A percentile compares a stretch with the other conserved stretches of the same genome.
Evolutionary conservation across 2,888 invertebrate genomes (phyloP).

Genomic region (Oxyteleia sp.): DNA sequence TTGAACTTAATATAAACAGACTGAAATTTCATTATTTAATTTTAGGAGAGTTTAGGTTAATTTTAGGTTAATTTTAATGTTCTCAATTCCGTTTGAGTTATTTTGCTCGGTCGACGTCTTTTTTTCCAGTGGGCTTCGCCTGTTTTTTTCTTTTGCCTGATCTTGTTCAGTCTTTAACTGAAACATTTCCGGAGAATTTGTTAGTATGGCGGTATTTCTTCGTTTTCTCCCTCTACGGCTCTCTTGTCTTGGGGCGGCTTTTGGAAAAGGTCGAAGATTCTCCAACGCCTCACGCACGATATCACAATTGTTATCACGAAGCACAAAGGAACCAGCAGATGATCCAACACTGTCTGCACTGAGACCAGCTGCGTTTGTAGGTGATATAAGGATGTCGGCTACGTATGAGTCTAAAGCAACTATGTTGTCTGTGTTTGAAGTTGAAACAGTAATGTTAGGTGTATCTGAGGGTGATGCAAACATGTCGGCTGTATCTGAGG

Average conservation of each 20-base stretch:
- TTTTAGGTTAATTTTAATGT: neutral
- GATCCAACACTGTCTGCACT: too few species aligned
- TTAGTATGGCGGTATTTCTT: conserved; percentile 3
- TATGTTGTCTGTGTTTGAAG: too few species aligned
- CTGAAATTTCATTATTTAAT: conserved; percentile 1
- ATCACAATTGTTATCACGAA: conserved; percentile 11
- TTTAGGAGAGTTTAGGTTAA: conserved; percentile 3
- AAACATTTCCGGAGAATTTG: conserved; percentile 5
- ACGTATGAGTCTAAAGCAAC: too few species aligned
- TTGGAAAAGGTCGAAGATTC: conserved; percentile 12
- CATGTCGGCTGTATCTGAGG: conserved; percentile 1
- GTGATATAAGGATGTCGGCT: too few species aligned
- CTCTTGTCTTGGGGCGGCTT: conserved; percentile 18
- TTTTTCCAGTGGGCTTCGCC: neutral
- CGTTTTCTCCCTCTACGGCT: conserved; percentile 16
- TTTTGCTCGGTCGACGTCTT: conserved; percentile 2
- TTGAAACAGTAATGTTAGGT: neutral
- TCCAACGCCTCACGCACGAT: neutral
- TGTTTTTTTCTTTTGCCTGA: conserved; percentile 1
- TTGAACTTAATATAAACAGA: conserved; percentile 3
- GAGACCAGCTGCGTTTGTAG: too few species aligned
- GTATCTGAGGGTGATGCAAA: conserved; percentile 3
- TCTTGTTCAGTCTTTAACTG: conserved; percentile 3
- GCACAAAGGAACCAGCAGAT: too few species aligned
- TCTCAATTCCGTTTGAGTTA: conserved; percentile 1